A percentile compares a stretch with the other conserved stretches of the same genome.
phyloP scores from a whole-genome alignment of 2,888 invertebrate species.

The Arenicola marina region DNA sequence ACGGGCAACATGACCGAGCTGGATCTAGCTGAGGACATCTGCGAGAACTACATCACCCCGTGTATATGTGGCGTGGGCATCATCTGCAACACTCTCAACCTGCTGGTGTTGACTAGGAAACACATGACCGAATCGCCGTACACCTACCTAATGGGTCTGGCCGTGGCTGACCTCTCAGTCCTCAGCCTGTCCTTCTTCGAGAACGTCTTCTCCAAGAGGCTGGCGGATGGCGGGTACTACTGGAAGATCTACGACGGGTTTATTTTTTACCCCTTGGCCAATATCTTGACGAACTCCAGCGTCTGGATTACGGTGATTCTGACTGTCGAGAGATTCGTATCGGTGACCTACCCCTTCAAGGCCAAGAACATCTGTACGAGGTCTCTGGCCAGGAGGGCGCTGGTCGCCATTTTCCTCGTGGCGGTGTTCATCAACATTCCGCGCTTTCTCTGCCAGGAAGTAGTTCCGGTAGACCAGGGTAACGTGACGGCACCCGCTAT shows the following conservation, averaged over 20 bases:
- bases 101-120: conserved; percentile 47
- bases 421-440: conserved; percentile 53
- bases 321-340: no score
- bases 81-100: conserved; percentile 49
- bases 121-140: conserved; percentile 55
- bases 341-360: no score
- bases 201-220: conserved; percentile 15
- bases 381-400: no score
- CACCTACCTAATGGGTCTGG: conserved; percentile 53
- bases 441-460: conserved; percentile 41
- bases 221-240: conserved; percentile 31
- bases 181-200: conserved; percentile 45
- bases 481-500: background rate
- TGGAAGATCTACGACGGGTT: conserved; percentile 45
- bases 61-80: conserved; percentile 52
- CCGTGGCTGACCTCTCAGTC: conserved; percentile 47
- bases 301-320: no score
- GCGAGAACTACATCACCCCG: conserved; percentile 40
- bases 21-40: conserved; percentile 14
- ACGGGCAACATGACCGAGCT: no score
- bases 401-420: no score
- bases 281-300: conserved; percentile 48
- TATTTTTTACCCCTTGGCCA: conserved; percentile 46
- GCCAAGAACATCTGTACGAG: no score
- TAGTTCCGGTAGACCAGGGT: conserved; percentile 10